Evolutionary conservation across 2,113 vertebrate genomes (phyloP).

Genomic region (Pituophis catenifer): DNA sequence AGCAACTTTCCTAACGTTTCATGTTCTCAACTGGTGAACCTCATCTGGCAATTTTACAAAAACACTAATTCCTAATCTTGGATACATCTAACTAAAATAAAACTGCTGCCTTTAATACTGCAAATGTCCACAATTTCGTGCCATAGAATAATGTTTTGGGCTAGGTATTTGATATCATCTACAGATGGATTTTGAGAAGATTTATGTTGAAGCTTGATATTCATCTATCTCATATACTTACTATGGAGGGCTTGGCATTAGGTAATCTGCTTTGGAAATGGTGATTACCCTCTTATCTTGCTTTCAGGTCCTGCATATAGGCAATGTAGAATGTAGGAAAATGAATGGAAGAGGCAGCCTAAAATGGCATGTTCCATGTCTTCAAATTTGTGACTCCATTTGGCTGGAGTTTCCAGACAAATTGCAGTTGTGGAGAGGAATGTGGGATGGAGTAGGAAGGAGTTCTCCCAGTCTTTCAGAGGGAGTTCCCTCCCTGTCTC

Average conservation of each 20-base stretch:
- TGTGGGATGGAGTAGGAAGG: neutral
- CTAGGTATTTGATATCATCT: neutral
- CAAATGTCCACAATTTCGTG: constrained; percentile 13
- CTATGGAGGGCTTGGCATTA: neutral
- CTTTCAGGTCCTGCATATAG: neutral
- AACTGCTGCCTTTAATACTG: constrained; percentile 46
- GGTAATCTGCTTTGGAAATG: neutral
- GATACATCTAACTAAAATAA: constrained; percentile 50
- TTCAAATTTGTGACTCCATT: neutral
- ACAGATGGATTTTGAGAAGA: neutral
- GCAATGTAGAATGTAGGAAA: neutral
- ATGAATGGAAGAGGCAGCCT: neutral
- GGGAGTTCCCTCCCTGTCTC: neutral
- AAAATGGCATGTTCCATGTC: neutral
- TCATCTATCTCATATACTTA: neutral
- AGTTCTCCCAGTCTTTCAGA: neutral
- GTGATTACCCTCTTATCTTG: neutral
- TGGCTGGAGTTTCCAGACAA: neutral
- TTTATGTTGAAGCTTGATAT: neutral
- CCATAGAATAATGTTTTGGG: neutral
- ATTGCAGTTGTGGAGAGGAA: neutral
- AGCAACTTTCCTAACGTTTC: constrained; percentile 50
- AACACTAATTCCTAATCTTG: constrained; percentile 60
- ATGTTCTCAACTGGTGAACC: constrained; percentile 47
- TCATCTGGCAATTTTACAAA: constrained; percentile 60